A percentile compares a stretch with the other conserved stretches of the same genome.
Conservation (phyloP, 2,888 invertebrate genomes). For the Boloria euphrosyne region DNA sequence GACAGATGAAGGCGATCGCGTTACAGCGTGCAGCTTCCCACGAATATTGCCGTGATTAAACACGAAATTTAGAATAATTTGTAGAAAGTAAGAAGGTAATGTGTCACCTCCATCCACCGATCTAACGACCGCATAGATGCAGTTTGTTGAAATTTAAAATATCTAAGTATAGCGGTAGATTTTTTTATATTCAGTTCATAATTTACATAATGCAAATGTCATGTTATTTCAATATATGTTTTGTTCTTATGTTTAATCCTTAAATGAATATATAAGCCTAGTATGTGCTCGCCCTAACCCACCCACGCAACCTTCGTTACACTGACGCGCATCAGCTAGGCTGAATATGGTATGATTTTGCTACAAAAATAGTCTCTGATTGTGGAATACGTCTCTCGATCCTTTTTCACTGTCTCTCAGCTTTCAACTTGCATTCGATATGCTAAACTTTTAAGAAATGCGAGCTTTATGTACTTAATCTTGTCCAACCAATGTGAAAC, state of each 20-base stretch:
- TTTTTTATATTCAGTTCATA: too few species aligned
- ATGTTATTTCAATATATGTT: not conserved
- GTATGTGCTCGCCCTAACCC: slow-evolving; percentile 7
- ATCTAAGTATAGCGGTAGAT: not conserved
- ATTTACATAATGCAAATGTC: not conserved
- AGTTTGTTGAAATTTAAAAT: not conserved
- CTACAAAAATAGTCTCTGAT: slow-evolving; percentile 14
- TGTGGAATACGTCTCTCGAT: not conserved
- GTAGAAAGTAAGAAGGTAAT: not conserved
- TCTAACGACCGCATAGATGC: not conserved
- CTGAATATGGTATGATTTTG: slow-evolving; percentile 1
- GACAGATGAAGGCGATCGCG: slow-evolving; percentile 8
- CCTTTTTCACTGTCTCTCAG: slow-evolving; percentile 13
- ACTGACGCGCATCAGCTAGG: not conserved
- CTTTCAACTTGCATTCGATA: slow-evolving; percentile 17
- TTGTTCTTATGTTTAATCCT: not conserved
- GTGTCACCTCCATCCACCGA: slow-evolving; percentile 1
- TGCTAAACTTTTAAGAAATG: not conserved
- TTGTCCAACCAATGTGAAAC: too few species aligned
- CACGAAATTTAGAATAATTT: slow-evolving; percentile 16
- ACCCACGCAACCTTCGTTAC: slow-evolving; percentile 7
- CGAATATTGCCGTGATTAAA: slow-evolving; percentile 14
- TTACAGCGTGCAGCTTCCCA: slow-evolving; percentile 5
- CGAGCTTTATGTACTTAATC: not conserved
- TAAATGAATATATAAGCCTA: not conserved